Evolutionary conservation across 2,113 vertebrate genomes (phyloP).

Genomic region (Hypocryptadius cinnamomeus): DNA sequence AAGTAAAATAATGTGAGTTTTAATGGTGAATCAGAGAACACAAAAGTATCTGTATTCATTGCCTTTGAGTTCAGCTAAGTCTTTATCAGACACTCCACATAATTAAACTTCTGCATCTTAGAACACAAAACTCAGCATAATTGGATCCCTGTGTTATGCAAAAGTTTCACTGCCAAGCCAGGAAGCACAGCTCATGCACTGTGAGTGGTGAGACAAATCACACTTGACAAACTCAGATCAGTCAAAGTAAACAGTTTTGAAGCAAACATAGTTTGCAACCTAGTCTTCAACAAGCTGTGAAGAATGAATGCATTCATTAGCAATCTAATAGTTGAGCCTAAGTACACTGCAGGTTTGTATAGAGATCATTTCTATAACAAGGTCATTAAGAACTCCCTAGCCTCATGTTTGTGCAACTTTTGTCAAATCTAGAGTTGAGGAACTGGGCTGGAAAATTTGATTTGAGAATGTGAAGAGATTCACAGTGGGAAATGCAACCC

Average conservation of each 20-base stretch:
- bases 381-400: background rate
- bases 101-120: background rate
- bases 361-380: background rate
- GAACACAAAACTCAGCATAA: background rate
- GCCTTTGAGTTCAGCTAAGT: background rate
- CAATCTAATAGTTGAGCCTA: background rate
- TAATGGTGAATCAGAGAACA: background rate
- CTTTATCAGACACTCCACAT: background rate
- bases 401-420: background rate
- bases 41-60: background rate
- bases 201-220: background rate
- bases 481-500: background rate
- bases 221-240: background rate
- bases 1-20: background rate
- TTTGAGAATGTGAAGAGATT: background rate
- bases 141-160: background rate
- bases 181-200: background rate
- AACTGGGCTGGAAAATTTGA: constrained; percentile 19
- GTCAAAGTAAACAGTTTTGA: background rate
- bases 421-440: background rate
- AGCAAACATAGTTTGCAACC: background rate
- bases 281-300: background rate
- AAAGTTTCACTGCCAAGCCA: background rate
- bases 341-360: background rate
- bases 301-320: constrained; percentile 24